These are phyloP conservation scores for Amazona ochrocephala DNA, from an alignment of 2,797 vertebrate species.

Conservation along the genomic window DNA sequence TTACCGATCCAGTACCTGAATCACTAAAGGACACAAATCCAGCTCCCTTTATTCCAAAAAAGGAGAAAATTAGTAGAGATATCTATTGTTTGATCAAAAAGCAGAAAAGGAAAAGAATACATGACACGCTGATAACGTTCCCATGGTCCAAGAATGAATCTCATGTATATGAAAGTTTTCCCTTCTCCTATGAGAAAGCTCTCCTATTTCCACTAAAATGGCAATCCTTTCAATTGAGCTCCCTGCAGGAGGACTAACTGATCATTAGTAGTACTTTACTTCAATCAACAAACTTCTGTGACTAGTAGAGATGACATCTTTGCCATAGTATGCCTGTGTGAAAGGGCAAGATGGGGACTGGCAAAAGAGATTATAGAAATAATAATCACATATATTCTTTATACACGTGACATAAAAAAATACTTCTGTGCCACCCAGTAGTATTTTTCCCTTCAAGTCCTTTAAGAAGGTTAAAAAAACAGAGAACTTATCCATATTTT, in stretches of 20 bases:
- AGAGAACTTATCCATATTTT: background rate
- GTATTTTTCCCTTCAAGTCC: background rate
- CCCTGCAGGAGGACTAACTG: background rate
- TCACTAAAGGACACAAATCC: background rate
- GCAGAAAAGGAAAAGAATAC: background rate
- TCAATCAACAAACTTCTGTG: background rate
- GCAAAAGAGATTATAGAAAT: background rate
- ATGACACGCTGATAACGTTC: rapidly evolving
- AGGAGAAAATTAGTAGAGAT: background rate
- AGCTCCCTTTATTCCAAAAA: background rate
- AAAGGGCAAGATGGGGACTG: background rate
- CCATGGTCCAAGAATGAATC: background rate
- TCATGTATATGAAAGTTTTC: background rate
- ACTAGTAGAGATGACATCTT: background rate
- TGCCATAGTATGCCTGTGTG: background rate
- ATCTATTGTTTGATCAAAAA: background rate
- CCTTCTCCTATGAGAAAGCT: background rate
- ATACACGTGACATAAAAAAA: background rate
- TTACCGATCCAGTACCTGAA: background rate
- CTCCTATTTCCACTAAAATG: background rate
- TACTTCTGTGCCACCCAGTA: background rate
- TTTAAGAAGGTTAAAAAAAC: background rate
- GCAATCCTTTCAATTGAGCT: background rate
- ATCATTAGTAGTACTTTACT: background rate
- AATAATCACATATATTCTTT: background rate